These are phyloP conservation scores for Agrotis clavis DNA, from an alignment of 2,888 invertebrate genomes.

Conservation along the genomic window DNA sequence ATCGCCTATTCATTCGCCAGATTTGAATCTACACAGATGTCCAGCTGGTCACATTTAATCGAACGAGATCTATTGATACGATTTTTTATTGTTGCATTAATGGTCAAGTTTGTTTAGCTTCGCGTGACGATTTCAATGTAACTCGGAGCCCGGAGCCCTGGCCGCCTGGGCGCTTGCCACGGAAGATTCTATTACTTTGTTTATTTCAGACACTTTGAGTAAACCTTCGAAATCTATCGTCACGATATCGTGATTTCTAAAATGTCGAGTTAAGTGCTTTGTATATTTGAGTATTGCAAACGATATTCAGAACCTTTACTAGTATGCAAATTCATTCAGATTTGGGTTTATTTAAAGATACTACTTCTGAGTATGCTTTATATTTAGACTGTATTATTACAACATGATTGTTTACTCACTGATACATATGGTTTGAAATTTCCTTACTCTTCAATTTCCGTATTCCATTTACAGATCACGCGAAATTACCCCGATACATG, in stretches of 20 bases:
- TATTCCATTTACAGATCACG: background rate
- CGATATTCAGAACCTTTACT: constrained; percentile 30
- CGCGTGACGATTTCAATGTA: constrained; percentile 63
- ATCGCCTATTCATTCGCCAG: constrained; percentile 71
- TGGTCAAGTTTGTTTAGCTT: constrained; percentile 60
- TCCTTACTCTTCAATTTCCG: background rate
- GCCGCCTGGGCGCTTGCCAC: constrained; percentile 9
- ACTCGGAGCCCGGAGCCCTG: constrained; percentile 21
- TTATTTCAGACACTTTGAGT: constrained; percentile 38
- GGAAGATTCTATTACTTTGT: constrained; percentile 52
- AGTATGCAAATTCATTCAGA: constrained; percentile 31
- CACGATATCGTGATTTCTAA: constrained; percentile 49
- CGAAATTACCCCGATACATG: background rate
- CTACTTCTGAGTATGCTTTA: constrained; percentile 6
- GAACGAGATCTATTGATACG: constrained; percentile 82
- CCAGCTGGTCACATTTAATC: constrained; percentile 80
- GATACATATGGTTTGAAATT: background rate
- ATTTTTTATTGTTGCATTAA: constrained; percentile 73
- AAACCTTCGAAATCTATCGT: constrained; percentile 45
- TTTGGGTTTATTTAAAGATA: constrained; percentile 27
- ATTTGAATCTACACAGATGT: constrained; percentile 76
- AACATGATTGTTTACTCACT: background rate
- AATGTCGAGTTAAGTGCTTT: constrained; percentile 43
- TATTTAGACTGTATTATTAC: constrained; percentile 1
- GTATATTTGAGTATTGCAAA: constrained; percentile 40